Percentiles rank a stretch among this genome's conserved stretches.
phyloP scores from a whole-genome alignment of 2,888 invertebrate genomes.

The Tachystola acroxantha region DNA sequence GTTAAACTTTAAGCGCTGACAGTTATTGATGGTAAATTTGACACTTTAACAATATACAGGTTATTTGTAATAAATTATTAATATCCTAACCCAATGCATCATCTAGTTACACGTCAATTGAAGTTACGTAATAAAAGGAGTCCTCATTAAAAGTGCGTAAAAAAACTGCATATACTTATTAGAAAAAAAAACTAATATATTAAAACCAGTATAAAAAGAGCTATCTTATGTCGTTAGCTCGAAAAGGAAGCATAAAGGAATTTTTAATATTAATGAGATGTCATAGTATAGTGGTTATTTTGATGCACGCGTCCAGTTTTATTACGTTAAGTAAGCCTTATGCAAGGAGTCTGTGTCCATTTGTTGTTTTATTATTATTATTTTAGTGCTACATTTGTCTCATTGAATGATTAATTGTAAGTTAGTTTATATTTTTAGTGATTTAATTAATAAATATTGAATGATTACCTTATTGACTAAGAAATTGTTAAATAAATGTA shows the following conservation, averaged over 20 bases:
- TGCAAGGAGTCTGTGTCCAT: constrained; percentile 16
- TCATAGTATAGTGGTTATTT: constrained; percentile 21
- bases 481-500: too few relatives aligned
- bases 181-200: background rate
- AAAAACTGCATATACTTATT: background rate
- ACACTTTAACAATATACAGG: background rate
- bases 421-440: too few relatives aligned
- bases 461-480: too few relatives aligned
- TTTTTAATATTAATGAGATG: constrained; percentile 14
- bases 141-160: background rate
- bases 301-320: constrained; percentile 15
- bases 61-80: constrained; percentile 1
- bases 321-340: constrained; percentile 14
- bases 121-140: constrained; percentile 2
- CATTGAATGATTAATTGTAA: too few relatives aligned
- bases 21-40: background rate
- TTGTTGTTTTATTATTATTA: too few relatives aligned
- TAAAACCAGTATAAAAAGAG: constrained; percentile 3
- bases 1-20: background rate
- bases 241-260: constrained; percentile 7
- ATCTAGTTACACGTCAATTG: background rate
- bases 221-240: constrained; percentile 1
- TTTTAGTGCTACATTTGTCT: too few relatives aligned
- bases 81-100: background rate
- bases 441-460: too few relatives aligned